These are phyloP conservation scores for Holothuria scabra DNA, from an alignment of 53 echinoderm and acorn worm genomes.

Conservation along the genomic window DNA sequence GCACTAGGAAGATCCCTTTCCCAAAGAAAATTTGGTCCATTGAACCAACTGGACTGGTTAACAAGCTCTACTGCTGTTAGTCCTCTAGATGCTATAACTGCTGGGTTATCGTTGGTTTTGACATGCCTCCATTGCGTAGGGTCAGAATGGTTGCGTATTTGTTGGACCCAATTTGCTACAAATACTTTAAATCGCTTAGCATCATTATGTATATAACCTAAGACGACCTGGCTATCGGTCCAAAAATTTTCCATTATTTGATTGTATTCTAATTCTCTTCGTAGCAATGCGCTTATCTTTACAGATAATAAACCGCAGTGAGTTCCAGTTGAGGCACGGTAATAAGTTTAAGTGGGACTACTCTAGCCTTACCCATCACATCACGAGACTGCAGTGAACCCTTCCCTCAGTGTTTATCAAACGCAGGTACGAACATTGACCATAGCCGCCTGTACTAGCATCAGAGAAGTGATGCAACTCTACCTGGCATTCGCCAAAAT, in stretches of 20 bases:
- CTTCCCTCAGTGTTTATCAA: no score
- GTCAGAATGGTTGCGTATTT: slow-evolving; percentile 11
- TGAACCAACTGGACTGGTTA: slow-evolving; percentile 15
- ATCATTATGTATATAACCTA: slow-evolving; percentile 28
- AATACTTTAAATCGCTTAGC: slow-evolving; percentile 37
- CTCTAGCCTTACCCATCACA: no score
- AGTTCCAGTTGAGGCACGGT: no score
- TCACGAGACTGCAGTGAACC: no score
- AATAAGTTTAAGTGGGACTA: no score
- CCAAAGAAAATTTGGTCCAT: slow-evolving; percentile 4
- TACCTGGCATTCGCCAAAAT: no score
- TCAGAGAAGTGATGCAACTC: no score
- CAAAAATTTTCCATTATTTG: neutral
- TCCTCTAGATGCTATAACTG: neutral
- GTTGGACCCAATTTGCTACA: slow-evolving; percentile 37
- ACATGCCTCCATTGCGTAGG: slow-evolving; percentile 37
- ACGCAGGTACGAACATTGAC: no score
- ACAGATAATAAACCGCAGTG: neutral
- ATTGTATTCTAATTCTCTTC: neutral
- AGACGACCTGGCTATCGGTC: slow-evolving; percentile 3
- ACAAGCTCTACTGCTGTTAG: neutral
- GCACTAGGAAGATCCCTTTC: neutral
- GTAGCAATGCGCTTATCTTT: neutral
- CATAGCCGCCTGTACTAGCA: no score
- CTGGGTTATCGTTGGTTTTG: slow-evolving; percentile 32